phyloP scores from a whole-genome alignment of 2,113 vertebrate genomes.

The Cavia porcellus region DNA sequence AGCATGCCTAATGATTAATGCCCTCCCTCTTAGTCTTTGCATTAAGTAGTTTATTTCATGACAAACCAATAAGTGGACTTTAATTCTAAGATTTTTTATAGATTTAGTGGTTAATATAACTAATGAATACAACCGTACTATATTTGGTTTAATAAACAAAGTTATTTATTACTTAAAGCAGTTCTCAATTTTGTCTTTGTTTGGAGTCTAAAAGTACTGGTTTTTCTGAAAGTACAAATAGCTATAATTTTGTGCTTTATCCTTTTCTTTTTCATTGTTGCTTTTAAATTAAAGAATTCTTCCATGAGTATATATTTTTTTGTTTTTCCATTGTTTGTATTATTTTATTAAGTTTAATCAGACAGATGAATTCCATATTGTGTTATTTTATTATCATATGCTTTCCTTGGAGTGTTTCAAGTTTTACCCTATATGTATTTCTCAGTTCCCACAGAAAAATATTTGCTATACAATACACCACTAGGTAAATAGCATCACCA shows the following conservation, averaged over 20 bases:
- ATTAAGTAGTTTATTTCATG: slow-evolving; percentile 13
- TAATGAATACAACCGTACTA: background rate
- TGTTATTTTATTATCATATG: background rate
- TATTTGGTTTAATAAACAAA: background rate
- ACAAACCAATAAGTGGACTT: background rate
- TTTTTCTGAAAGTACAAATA: background rate
- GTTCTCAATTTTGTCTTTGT: background rate
- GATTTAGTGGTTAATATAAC: background rate
- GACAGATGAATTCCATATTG: background rate
- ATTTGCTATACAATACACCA: background rate
- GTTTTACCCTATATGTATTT: background rate
- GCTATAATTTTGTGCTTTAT: background rate
- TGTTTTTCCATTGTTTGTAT: background rate
- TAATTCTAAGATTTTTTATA: slow-evolving; percentile 4
- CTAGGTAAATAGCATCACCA: background rate
- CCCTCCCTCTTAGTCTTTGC: background rate
- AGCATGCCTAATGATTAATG: background rate
- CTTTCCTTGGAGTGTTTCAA: background rate
- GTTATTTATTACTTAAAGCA: background rate
- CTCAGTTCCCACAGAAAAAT: background rate
- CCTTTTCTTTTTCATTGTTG: background rate
- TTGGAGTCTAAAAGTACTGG: background rate
- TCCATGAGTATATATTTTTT: background rate
- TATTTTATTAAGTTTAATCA: background rate
- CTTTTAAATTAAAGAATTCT: background rate